Evolutionary conservation across 2,113 vertebrate species (phyloP).

Genomic region (Phalacrocorax brasilianus): DNA sequence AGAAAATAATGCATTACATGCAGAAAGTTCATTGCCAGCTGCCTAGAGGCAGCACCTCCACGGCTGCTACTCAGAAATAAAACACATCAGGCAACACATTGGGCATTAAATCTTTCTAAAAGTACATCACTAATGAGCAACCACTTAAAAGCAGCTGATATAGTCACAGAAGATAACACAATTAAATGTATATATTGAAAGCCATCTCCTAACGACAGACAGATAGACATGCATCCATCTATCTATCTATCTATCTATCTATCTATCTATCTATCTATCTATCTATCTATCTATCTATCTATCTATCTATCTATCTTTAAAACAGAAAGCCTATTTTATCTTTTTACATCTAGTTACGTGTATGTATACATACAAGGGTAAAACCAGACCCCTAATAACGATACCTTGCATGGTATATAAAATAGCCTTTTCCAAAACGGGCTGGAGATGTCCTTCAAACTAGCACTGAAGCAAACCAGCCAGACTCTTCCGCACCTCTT

Average conservation of each 20-base stretch:
- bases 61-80: not conserved
- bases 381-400: not conserved
- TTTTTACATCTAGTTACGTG: not conserved
- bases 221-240: not conserved
- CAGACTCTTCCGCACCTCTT: not conserved
- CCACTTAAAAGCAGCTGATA: not conserved
- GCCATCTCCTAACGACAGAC: not conserved
- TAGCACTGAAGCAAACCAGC: not conserved
- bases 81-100: not conserved
- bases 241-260: not conserved
- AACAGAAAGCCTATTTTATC: not conserved
- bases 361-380: not conserved
- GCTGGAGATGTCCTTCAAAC: not conserved
- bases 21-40: slow-evolving; percentile 14
- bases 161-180: not conserved
- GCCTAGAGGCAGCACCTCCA: slow-evolving; percentile 13
- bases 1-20: not conserved
- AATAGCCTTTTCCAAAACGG: not conserved
- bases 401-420: not conserved
- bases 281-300: not conserved
- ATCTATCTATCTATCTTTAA: not conserved
- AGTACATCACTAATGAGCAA: not conserved
- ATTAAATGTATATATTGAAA: not conserved
- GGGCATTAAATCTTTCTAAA: not conserved
- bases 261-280: not conserved